These are phyloP conservation scores for Lichenostomus cassidix DNA, from an alignment of 2,113 vertebrate genomes.

Conservation along the genomic window DNA sequence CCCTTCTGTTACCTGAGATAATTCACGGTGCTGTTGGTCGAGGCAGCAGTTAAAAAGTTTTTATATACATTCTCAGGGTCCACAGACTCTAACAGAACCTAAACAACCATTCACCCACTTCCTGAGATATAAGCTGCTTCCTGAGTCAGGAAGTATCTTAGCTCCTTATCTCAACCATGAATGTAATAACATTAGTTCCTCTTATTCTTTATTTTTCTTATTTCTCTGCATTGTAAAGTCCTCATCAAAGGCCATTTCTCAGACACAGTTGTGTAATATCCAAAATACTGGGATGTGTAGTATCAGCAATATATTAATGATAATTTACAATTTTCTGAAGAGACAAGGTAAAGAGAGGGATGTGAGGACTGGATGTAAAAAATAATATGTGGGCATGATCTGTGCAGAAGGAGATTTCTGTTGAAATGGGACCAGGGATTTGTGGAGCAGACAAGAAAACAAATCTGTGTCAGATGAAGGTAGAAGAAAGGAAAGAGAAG, in stretches of 20 bases:
- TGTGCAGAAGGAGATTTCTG: neutral
- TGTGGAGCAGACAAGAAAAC: neutral
- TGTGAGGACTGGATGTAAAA: neutral
- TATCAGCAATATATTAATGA: neutral
- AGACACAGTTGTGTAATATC: neutral
- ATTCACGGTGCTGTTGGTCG: neutral
- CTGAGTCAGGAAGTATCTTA: slow-evolving; percentile 32
- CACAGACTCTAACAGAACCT: neutral
- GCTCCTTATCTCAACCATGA: slow-evolving; percentile 5
- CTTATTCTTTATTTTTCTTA: neutral
- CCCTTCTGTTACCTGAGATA: neutral
- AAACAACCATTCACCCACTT: neutral
- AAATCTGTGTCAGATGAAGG: neutral
- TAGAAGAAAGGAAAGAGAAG: neutral
- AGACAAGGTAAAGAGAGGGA: neutral
- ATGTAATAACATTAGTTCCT: neutral
- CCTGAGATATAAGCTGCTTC: slow-evolving; percentile 26
- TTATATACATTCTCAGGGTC: neutral
- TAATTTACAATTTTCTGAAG: neutral
- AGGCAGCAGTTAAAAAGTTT: neutral
- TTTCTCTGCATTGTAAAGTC: neutral
- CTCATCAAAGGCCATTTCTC: neutral
- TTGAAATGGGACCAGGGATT: neutral
- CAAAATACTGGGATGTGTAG: neutral
- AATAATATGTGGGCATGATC: neutral